phyloP scores from a whole-genome alignment of 2,888 invertebrate species.

The Tenthredo notha region DNA sequence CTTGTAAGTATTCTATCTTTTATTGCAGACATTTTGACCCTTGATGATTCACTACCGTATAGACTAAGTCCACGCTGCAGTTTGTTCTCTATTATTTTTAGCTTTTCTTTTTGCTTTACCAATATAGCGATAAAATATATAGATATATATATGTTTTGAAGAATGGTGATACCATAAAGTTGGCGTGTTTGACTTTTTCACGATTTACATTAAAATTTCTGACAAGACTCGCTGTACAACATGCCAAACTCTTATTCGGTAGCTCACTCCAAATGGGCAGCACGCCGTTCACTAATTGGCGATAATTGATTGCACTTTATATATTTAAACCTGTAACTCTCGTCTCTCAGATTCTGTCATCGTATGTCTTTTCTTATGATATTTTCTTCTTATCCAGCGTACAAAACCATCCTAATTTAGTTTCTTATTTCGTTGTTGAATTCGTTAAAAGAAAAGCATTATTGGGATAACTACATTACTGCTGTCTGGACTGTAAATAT shows the following conservation, averaged over 20 bases:
- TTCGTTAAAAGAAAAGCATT: background rate
- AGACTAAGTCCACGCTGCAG: background rate
- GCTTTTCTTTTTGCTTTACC: background rate
- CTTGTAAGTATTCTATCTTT: background rate
- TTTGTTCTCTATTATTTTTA: background rate
- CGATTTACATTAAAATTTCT: conserved; percentile 1
- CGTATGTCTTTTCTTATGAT: background rate
- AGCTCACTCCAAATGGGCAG: conserved; percentile 33
- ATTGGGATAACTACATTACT: background rate
- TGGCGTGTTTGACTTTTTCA: conserved; percentile 1
- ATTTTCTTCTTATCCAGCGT: background rate
- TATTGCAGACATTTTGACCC: conserved; percentile 24
- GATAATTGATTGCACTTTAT: conserved; percentile 44
- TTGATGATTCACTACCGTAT: conserved; percentile 32
- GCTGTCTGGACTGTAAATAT: background rate
- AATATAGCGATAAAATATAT: background rate
- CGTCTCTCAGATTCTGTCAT: background rate
- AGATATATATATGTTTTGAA: background rate
- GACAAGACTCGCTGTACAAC: background rate
- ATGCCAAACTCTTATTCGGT: conserved; percentile 26
- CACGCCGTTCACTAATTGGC: conserved; percentile 46
- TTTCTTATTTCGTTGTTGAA: background rate
- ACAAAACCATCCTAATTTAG: background rate
- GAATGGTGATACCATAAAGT: conserved; percentile 12
- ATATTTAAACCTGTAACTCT: conserved; percentile 17